Evolutionary conservation across 2,888 invertebrate genomes (phyloP), one percentile per base, ranked within the genome.

Genomic region (Rhagophthalmus giganteus): DNA sequence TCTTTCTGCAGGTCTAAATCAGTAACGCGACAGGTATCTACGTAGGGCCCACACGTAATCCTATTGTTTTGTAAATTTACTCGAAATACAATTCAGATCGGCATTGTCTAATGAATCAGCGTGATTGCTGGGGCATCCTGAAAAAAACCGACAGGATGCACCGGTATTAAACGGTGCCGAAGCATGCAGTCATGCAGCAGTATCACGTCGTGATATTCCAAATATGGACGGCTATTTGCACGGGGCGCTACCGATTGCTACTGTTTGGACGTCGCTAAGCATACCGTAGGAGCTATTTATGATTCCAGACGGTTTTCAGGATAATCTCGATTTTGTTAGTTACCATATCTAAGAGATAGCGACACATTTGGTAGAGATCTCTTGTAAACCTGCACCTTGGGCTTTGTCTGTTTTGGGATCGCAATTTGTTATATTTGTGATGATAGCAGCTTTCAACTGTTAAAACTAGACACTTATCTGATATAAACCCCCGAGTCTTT

Each of bases 181-280:
- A 55, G 60, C 59, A 60, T 60, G 60, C 50, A 57, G 58, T 54
- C 56, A 57, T 54, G 57, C 60, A 45, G 45, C 38, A 32, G 48
- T 47, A 44, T 57, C 45, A 51, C 28, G 51, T 62, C 62, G 62
- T 62, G 62, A 57, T 32, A 53, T 55, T 49, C 63, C 63, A 59
- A 63, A 63, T 63, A 63, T 60, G 63, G 63, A 28, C 33, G 42
- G 42, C 54, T 55, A 60, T 61, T 62, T 60, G 59, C 60, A 60
- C 59, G 46, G 60, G 62, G 56, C 55, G 59, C 59, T 59, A 60
- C 59, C 54, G 59, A 57, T 62, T 56, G 59, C 61, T 61, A 60
- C 59, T 53, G 57, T 58, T 58, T 49, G 46, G 51, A 51, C 59
- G 62, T 61, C 60, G 57, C 58, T 60, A 55, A 54, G 52, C 58